These are phyloP conservation scores for Dipus sagitta DNA, from an alignment of 2,797 vertebrate genomes.

Conservation along the genomic window DNA sequence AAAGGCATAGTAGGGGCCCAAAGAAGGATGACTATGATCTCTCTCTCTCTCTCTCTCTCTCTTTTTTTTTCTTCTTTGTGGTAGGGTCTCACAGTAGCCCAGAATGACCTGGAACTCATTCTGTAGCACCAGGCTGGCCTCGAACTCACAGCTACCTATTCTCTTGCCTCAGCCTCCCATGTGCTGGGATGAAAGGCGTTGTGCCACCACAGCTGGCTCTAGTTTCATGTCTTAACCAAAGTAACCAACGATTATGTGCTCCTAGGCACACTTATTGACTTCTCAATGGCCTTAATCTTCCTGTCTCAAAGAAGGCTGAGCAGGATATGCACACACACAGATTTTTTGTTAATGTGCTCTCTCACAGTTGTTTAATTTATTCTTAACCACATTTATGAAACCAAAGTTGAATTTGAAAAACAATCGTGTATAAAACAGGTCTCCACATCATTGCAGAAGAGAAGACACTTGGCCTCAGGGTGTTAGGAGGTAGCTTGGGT, in stretches of 20 bases:
- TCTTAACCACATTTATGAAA: slow-evolving; percentile 53
- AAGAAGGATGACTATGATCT: neutral
- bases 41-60: too few relatives aligned
- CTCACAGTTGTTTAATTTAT: slow-evolving; percentile 25
- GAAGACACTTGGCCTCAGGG: neutral
- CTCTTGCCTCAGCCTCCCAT: too few relatives aligned
- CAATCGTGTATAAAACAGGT: slow-evolving; percentile 17
- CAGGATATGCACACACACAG: neutral
- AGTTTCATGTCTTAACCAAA: slow-evolving; percentile 36
- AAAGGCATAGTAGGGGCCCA: neutral
- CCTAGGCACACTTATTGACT: neutral
- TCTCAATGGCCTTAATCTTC: neutral
- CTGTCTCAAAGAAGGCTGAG: slow-evolving; percentile 9
- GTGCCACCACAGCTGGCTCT: neutral
- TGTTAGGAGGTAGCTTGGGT: neutral
- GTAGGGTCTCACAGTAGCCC: too few relatives aligned
- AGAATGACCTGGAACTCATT: too few relatives aligned
- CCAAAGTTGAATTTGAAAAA: slow-evolving; percentile 56
- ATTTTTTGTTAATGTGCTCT: neutral
- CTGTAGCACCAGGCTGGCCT: too few relatives aligned
- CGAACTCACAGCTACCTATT: too few relatives aligned
- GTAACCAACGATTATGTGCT: neutral
- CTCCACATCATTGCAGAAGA: neutral
- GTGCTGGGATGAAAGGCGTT: too few relatives aligned
- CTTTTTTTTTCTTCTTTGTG: too few relatives aligned